Percentiles rank a stretch among this genome's conserved stretches.
Conservation (phyloP, 1,140 invertebrate genomes). For the Macrosteles quadrilineatus region DNA sequence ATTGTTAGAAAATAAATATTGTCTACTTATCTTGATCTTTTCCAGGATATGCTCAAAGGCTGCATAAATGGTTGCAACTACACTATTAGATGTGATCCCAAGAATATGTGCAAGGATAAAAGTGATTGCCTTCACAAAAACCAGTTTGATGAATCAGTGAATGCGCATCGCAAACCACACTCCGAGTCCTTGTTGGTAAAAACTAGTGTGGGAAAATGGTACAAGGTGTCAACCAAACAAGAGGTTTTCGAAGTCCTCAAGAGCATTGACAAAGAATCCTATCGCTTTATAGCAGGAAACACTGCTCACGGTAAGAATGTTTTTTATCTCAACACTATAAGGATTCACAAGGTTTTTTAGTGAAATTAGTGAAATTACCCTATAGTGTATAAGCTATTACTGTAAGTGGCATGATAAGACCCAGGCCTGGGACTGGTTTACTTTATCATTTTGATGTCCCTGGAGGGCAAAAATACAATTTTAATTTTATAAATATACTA, state of each 20-base stretch:
- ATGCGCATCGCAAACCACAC: background rate
- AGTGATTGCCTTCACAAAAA: slow-evolving; percentile 12
- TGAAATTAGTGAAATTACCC: no score
- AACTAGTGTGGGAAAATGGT: slow-evolving; percentile 26
- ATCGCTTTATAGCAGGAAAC: slow-evolving; percentile 66
- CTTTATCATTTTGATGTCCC: no score
- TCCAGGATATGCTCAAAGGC: slow-evolving; percentile 33
- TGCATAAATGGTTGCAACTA: slow-evolving; percentile 24
- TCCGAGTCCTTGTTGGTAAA: slow-evolving; percentile 9
- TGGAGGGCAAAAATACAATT: no score
- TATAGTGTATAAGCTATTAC: no score
- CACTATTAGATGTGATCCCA: slow-evolving; percentile 12
- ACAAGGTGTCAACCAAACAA: slow-evolving; percentile 34
- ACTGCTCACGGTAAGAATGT: slow-evolving; percentile 62
- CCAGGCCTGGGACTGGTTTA: no score
- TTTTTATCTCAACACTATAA: no score
- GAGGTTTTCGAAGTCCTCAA: slow-evolving; percentile 60
- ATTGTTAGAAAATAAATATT: no score
- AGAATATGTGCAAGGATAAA: background rate
- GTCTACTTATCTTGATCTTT: no score
- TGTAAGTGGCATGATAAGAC: no score
- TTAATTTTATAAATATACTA: no score
- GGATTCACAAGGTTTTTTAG: no score
- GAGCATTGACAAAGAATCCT: slow-evolving; percentile 53
- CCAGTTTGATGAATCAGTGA: background rate